These are phyloP conservation scores for Umimayanthus kanabou DNA, from an alignment of 92 coral and sea anemone genomes.

Conservation along the genomic window DNA sequence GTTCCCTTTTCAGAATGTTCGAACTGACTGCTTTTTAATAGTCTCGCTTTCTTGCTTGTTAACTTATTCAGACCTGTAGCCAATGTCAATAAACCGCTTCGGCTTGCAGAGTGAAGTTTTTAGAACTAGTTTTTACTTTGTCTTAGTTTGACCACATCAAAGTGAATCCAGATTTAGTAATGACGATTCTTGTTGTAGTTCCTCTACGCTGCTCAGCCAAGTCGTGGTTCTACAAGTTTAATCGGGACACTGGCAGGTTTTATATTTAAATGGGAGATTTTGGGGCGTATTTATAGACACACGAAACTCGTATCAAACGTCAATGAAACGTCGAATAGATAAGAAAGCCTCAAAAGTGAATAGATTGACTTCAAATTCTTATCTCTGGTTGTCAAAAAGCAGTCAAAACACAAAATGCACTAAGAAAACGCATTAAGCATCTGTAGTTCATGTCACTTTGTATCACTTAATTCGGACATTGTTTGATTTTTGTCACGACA, in stretches of 20 bases:
- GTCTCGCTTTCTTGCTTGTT: too few relatives aligned
- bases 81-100: too few relatives aligned
- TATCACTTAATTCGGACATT: neutral
- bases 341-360: neutral
- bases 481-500: neutral
- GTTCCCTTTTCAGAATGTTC: too few relatives aligned
- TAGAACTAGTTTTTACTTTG: too few relatives aligned
- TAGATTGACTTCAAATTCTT: neutral
- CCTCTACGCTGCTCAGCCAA: neutral
- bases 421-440: neutral
- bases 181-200: too few relatives aligned
- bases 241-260: neutral
- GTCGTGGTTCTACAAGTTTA: neutral
- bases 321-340: neutral
- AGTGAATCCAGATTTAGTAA: too few relatives aligned
- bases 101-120: too few relatives aligned
- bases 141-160: neutral
- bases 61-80: too few relatives aligned
- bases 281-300: neutral
- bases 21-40: neutral
- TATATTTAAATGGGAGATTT: neutral
- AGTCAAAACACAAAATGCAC: conserved; percentile 20
- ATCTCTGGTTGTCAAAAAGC: conserved; percentile 18
- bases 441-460: neutral
- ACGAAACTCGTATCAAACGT: neutral